These are phyloP conservation scores for Drosophila orosa DNA, from an alignment of 1,140 invertebrate species.

Conservation along the genomic window DNA sequence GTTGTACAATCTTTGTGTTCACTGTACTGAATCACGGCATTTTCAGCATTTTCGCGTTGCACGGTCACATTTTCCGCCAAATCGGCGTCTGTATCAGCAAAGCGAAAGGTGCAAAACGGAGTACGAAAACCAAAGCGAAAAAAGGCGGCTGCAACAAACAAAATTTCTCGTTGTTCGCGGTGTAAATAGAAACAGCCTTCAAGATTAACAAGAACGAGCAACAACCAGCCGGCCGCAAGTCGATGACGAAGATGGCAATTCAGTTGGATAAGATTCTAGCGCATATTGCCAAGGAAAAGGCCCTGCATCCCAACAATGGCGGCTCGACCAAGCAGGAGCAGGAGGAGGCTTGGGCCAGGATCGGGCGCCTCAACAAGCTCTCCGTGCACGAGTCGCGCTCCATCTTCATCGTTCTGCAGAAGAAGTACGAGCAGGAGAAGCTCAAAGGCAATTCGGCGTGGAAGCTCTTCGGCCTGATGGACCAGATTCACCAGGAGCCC, in stretches of 20 bases:
- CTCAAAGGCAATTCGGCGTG: constrained; percentile 70
- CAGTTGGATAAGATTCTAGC: constrained; percentile 79
- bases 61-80: constrained; percentile 68
- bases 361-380: constrained; percentile 77
- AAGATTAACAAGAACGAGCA: constrained; percentile 70
- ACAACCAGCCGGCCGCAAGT: constrained; percentile 59
- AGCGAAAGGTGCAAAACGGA: constrained; percentile 57
- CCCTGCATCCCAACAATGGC: constrained; percentile 76
- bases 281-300: constrained; percentile 77
- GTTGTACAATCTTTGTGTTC: not conserved
- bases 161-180: constrained; percentile 15
- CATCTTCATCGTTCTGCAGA: constrained; percentile 80
- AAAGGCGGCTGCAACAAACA: constrained; percentile 46
- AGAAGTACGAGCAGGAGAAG: constrained; percentile 81
- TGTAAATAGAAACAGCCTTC: constrained; percentile 52
- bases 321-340: constrained; percentile 70
- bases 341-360: constrained; percentile 77
- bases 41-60: constrained; percentile 22
- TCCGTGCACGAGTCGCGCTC: constrained; percentile 80
- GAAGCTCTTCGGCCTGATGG: constrained; percentile 78
- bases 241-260: constrained; percentile 78
- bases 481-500: constrained; percentile 74
- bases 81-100: constrained; percentile 37
- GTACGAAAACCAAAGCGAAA: constrained; percentile 64
- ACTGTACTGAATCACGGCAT: constrained; percentile 22